phyloP scores from a whole-genome alignment of 2,113 vertebrate genomes.

The Dendrocopos noguchii region DNA sequence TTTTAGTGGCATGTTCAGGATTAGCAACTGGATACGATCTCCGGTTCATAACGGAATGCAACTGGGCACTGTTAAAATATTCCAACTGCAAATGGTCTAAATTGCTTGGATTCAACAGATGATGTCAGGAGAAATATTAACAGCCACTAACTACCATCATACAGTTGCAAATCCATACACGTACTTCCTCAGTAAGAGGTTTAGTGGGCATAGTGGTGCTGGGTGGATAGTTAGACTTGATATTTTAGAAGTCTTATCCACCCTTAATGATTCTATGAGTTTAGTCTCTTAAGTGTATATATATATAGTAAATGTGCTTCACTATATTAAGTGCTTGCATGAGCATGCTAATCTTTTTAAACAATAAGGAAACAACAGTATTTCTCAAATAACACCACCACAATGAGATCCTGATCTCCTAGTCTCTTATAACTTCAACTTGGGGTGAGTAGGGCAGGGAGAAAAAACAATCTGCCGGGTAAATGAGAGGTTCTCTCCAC shows the following conservation, averaged over 20 bases:
- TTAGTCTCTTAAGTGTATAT: neutral
- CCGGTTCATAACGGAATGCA: neutral
- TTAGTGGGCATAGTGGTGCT: too few species aligned
- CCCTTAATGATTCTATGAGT: too few species aligned
- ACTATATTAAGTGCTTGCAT: neutral
- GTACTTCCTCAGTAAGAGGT: neutral
- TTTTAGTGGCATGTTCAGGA: neutral
- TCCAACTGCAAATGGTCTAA: neutral
- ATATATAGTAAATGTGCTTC: neutral
- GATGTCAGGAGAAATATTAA: neutral
- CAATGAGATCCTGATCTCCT: neutral
- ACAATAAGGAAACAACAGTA: neutral
- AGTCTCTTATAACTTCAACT: neutral
- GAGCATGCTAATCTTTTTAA: neutral
- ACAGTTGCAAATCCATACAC: neutral
- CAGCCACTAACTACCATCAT: neutral
- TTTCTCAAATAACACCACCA: neutral
- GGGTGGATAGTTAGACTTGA: too few species aligned
- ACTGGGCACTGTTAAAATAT: neutral
- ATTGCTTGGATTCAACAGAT: neutral
- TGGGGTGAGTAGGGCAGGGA: neutral
- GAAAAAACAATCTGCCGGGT: neutral
- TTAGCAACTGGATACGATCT: neutral
- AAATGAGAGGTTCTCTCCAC: neutral
- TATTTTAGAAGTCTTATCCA: too few species aligned